Conservation (phyloP, 2,797 vertebrate species). For the Anguilla anguilla region DNA sequence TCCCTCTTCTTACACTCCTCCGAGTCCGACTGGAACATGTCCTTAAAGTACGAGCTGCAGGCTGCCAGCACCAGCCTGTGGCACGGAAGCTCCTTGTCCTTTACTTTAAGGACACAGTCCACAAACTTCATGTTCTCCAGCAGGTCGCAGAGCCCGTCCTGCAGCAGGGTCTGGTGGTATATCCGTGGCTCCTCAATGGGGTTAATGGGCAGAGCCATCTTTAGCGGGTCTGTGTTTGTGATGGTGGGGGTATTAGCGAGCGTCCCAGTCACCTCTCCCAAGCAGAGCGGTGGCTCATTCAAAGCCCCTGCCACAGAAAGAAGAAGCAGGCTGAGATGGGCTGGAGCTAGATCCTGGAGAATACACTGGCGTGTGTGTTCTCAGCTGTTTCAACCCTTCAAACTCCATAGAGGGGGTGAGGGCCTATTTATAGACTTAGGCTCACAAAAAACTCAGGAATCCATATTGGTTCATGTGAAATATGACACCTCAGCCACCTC, state of each 20-base stretch:
- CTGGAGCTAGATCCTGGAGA: constrained; percentile 39
- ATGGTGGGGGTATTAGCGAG: constrained; percentile 44
- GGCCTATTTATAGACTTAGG: constrained; percentile 81
- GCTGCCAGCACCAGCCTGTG: constrained; percentile 93
- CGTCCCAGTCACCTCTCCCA: constrained; percentile 44
- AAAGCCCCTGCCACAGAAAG: constrained; percentile 48
- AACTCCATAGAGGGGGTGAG: constrained; percentile 42
- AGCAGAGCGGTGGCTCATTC: constrained; percentile 52
- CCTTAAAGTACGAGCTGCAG: constrained; percentile 94
- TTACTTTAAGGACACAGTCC: constrained; percentile 90
- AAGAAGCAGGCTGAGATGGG: constrained; percentile 37
- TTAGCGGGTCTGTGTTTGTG: constrained; percentile 31
- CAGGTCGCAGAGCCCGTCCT: constrained; percentile 94
- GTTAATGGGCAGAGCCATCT: constrained; percentile 86
- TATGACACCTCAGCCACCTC: constrained; percentile 53
- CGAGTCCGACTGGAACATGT: constrained; percentile 88
- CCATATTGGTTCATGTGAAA: constrained; percentile 69
- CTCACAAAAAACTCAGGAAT: constrained; percentile 69
- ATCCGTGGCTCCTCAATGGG: constrained; percentile 87
- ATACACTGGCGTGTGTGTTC: constrained; percentile 47
- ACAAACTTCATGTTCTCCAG: constrained; percentile 92
- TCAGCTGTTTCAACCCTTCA: constrained; percentile 76
- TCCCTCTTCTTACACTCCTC: constrained; percentile 86
- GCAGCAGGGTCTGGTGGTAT: constrained; percentile 96
- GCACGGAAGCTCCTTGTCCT: constrained; percentile 89